Evolutionary conservation across 1,140 invertebrate genomes (phyloP).

Genomic region (Euglossa dilemma): DNA sequence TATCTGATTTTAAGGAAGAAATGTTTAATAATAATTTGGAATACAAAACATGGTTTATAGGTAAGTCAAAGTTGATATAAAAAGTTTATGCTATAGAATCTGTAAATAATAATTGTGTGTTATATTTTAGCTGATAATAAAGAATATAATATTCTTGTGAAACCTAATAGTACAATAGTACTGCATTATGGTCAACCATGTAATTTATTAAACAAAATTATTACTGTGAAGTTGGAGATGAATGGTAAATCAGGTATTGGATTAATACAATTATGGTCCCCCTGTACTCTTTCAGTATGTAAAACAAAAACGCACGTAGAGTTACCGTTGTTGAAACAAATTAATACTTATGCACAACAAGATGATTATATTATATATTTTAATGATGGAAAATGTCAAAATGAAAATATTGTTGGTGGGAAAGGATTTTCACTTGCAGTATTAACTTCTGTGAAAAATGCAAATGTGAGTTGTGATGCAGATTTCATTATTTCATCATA

Average conservation of each 20-base stretch:
- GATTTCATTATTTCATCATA: background rate
- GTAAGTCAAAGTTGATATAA: slow-evolving; percentile 14
- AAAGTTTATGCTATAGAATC: background rate
- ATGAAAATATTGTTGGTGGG: slow-evolving; percentile 85
- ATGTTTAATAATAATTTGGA: background rate
- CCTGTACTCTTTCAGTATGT: slow-evolving; percentile 31
- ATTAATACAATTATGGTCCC: slow-evolving; percentile 51
- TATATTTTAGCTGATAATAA: slow-evolving; percentile 56
- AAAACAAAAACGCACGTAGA: background rate
- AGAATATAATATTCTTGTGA: slow-evolving; percentile 47
- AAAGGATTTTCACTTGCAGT: slow-evolving; percentile 88
- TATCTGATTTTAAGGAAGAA: slow-evolving; percentile 43
- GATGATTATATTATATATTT: slow-evolving; percentile 80
- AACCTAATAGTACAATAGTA: slow-evolving; percentile 24
- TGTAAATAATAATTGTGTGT: background rate
- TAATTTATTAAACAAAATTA: slow-evolving; percentile 55
- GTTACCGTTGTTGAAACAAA: slow-evolving; percentile 15
- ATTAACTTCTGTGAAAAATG: slow-evolving; percentile 81
- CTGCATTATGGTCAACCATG: slow-evolving; percentile 69
- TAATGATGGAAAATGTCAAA: slow-evolving; percentile 61
- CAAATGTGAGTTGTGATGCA: slow-evolving; percentile 73
- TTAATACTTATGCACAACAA: background rate
- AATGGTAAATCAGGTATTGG: slow-evolving; percentile 59
- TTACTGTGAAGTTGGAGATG: slow-evolving; percentile 51
- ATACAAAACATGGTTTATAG: slow-evolving; percentile 44